Evolutionary conservation across 2,797 vertebrate genomes (phyloP).

Genomic region (Argentina silus): DNA sequence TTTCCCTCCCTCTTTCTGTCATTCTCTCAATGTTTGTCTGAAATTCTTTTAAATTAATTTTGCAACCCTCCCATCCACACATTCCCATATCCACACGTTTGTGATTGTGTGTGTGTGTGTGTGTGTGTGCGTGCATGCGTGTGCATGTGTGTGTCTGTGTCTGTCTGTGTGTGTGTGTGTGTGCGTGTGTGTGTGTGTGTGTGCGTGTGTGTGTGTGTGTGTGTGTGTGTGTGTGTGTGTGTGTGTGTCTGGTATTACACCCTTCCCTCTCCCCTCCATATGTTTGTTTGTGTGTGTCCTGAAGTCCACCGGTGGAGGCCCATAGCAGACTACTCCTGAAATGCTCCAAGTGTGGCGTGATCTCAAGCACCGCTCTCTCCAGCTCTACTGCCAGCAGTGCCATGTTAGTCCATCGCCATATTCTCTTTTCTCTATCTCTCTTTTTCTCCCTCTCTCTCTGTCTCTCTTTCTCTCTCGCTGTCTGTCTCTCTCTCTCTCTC

Average conservation of each 20-base stretch:
- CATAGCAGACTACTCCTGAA: constrained; percentile 91
- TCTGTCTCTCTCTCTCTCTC: background rate
- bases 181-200: constrained; percentile 18
- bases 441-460: background rate
- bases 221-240: constrained; percentile 18
- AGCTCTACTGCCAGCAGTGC: constrained; percentile 92
- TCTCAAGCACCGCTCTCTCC: constrained; percentile 93
- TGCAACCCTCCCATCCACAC: constrained; percentile 48
- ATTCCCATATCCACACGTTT: constrained; percentile 15
- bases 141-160: background rate
- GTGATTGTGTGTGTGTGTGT: constrained; percentile 1
- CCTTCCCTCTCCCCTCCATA: constrained; percentile 8
- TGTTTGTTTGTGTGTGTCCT: constrained; percentile 54
- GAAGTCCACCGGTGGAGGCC: constrained; percentile 81
- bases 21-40: background rate
- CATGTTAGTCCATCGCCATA: constrained; percentile 92
- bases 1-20: constrained; percentile 18
- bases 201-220: constrained; percentile 20
- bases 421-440: constrained; percentile 5
- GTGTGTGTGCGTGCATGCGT: background rate
- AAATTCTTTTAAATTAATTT: constrained; percentile 17
- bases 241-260: background rate
- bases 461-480: background rate
- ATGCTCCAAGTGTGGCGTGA: constrained; percentile 98
- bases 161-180: background rate